Evolutionary conservation across 2,888 invertebrate genomes (phyloP).

Genomic region (Nephrotoma guestfalica): DNA sequence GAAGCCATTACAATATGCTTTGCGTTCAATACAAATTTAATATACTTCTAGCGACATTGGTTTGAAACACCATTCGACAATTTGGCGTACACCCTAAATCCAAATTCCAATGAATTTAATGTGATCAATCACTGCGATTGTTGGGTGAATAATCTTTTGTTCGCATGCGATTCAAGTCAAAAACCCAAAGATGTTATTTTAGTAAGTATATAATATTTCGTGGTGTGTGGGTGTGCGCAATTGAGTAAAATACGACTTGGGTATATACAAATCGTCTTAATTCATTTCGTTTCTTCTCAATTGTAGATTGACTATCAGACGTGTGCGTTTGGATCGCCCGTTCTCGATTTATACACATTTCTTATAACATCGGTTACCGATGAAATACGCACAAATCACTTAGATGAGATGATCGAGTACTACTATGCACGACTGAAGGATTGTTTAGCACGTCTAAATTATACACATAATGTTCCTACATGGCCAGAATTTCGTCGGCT

Average conservation of each 20-base stretch:
- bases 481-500: not conserved
- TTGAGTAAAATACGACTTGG: not conserved
- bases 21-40: not conserved
- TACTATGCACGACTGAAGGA: not conserved
- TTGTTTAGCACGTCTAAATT: not conserved
- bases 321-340: not conserved
- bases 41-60: not conserved
- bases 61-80: not conserved
- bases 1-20: not conserved
- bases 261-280: not conserved
- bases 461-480: not conserved
- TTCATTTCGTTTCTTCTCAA: not conserved
- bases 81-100: not conserved
- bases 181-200: not conserved
- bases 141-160: not conserved
- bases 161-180: not conserved
- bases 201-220: not conserved
- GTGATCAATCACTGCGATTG: not conserved
- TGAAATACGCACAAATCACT: not conserved
- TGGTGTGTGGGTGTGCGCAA: not conserved
- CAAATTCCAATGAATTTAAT: not conserved
- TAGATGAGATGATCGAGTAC: not conserved
- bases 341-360: not conserved
- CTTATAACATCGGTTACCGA: not conserved
- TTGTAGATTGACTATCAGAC: not conserved